phyloP scores from a whole-genome alignment of 2,888 invertebrate genomes.

The Cremastinae sp. region DNA sequence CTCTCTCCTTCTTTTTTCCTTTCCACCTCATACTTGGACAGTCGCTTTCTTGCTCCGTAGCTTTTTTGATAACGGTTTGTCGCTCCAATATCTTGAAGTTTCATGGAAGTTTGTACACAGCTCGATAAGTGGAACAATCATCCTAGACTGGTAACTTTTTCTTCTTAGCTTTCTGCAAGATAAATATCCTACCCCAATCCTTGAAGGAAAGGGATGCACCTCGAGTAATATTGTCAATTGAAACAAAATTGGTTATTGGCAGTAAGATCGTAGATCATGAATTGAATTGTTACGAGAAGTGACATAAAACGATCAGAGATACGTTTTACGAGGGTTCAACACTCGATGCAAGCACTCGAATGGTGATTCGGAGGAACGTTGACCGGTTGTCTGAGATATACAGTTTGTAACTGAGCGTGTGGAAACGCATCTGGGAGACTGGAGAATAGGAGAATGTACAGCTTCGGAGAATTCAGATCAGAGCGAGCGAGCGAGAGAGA shows the following conservation, averaged over 20 bases:
- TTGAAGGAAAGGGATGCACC: too few species aligned
- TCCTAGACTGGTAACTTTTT: not conserved
- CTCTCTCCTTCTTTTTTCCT: conserved; percentile 11
- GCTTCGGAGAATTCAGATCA: conserved; percentile 45
- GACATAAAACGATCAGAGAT: too few species aligned
- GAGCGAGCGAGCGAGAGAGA: not conserved
- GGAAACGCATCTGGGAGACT: conserved; percentile 11
- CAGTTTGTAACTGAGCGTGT: conserved; percentile 14
- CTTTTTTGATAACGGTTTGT: conserved; percentile 49
- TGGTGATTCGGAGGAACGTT: conserved; percentile 8
- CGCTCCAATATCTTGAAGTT: conserved; percentile 6
- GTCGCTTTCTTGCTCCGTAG: conserved; percentile 24
- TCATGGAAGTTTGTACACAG: not conserved
- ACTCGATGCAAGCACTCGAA: not conserved
- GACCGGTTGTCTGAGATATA: conserved; percentile 9
- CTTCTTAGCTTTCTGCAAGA: too few species aligned
- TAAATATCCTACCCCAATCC: too few species aligned
- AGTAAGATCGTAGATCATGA: too few species aligned
- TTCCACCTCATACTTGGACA: conserved; percentile 15
- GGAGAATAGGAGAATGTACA: conserved; percentile 6
- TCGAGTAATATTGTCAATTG: too few species aligned
- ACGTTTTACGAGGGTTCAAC: too few species aligned
- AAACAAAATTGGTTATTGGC: too few species aligned
- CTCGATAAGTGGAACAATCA: conserved; percentile 27
- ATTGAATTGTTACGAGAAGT: too few species aligned